A percentile compares a stretch with the other conserved stretches of the same genome.
Conservation (phyloP, 2,797 vertebrate species). For the Chanos chanos region DNA sequence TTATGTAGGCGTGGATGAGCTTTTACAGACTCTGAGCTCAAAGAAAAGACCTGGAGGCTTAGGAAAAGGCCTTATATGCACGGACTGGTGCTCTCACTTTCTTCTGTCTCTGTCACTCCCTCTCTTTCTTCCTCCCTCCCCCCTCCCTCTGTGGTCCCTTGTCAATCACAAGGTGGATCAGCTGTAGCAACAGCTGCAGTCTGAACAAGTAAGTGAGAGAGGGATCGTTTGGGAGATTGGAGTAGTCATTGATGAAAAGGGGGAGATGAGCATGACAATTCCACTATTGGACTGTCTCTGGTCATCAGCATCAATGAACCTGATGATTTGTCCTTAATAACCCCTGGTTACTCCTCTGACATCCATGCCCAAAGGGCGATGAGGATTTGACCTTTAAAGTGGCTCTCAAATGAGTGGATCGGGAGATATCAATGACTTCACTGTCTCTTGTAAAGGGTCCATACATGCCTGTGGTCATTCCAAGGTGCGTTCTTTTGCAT, state of each 20-base stretch:
- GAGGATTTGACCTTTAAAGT: slow-evolving; percentile 34
- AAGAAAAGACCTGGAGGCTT: slow-evolving; percentile 69
- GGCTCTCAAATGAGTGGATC: slow-evolving; percentile 17
- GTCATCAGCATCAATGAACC: slow-evolving; percentile 50
- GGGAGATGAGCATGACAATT: slow-evolving; percentile 46
- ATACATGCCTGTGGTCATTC: neutral
- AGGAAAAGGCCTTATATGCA: slow-evolving; percentile 61
- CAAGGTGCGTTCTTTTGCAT: neutral
- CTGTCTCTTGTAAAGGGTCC: slow-evolving; percentile 18
- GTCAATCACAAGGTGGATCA: slow-evolving; percentile 67
- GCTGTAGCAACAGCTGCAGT: slow-evolving; percentile 65
- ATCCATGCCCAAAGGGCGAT: slow-evolving; percentile 39
- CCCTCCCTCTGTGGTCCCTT: slow-evolving; percentile 50
- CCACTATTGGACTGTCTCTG: slow-evolving; percentile 44
- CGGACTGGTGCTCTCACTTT: slow-evolving; percentile 58
- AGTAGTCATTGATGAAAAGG: slow-evolving; percentile 43
- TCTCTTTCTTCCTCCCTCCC: slow-evolving; percentile 34
- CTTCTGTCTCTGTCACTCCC: neutral
- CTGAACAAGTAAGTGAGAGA: slow-evolving; percentile 48
- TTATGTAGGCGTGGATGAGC: slow-evolving; percentile 62
- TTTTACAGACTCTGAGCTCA: slow-evolving; percentile 59
- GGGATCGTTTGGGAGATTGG: slow-evolving; percentile 51
- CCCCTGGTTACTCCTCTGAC: slow-evolving; percentile 53
- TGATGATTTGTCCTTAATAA: slow-evolving; percentile 57
- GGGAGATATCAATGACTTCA: slow-evolving; percentile 1